These are phyloP conservation scores for Oreonectes daqikongensis DNA, from an alignment of 2,797 vertebrate species.

Conservation along the genomic window DNA sequence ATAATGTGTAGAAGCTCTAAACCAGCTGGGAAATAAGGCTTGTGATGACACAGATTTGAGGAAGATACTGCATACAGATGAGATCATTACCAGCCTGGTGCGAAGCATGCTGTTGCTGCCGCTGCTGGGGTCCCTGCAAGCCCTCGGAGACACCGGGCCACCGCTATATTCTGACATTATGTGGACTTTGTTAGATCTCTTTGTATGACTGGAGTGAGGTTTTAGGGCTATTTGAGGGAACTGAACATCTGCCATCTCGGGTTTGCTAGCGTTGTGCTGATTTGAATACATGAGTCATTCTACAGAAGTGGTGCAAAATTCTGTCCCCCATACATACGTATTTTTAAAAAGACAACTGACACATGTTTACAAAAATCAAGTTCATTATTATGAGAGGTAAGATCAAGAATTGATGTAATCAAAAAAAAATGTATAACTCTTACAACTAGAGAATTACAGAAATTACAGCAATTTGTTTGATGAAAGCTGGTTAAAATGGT, in stretches of 20 bases:
- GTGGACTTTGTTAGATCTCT: conserved; percentile 1
- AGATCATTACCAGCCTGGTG: conserved; percentile 69
- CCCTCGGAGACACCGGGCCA: neutral
- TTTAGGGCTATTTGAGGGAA: neutral
- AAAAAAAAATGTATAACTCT: too few relatives aligned
- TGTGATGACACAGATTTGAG: conserved; percentile 64
- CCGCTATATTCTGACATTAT: conserved; percentile 14
- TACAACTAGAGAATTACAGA: too few relatives aligned
- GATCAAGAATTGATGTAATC: too few relatives aligned
- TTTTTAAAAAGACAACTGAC: too few relatives aligned
- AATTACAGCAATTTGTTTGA: too few relatives aligned
- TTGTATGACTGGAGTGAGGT: neutral
- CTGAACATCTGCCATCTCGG: conserved; percentile 6
- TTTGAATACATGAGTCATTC: neutral
- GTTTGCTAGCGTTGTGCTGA: neutral
- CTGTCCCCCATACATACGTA: too few relatives aligned
- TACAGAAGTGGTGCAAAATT: too few relatives aligned
- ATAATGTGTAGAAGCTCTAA: conserved; percentile 49
- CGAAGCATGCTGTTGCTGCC: conserved; percentile 46
- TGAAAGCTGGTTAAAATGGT: too few relatives aligned
- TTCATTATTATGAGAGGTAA: too few relatives aligned
- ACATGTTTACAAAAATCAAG: too few relatives aligned
- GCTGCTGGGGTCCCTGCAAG: conserved; percentile 23
- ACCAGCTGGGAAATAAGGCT: conserved; percentile 60
- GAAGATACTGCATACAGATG: conserved; percentile 75